Percentiles rank a stretch among this genome's conserved stretches.
Evolutionary conservation across 2,888 invertebrate species (phyloP).

Genomic region (Tipula unca): DNA sequence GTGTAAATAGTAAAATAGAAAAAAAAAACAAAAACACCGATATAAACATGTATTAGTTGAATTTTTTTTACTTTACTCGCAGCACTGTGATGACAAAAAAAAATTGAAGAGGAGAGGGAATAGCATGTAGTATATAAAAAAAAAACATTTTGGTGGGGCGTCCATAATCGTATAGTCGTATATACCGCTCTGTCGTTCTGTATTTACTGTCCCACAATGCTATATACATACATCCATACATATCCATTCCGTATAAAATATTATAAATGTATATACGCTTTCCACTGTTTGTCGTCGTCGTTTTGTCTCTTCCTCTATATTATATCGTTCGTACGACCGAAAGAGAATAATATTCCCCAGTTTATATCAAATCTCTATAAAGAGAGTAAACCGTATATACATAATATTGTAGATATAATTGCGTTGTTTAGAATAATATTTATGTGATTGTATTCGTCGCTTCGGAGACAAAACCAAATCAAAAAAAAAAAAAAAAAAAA

Average conservation of each 20-base stretch:
- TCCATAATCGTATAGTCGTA: slow-evolving; percentile 14
- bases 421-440: slow-evolving; percentile 14
- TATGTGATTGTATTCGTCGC: background rate
- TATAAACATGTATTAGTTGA: background rate
- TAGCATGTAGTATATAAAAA: background rate
- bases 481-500: background rate
- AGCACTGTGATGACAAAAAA: background rate
- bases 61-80: background rate
- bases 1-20: background rate
- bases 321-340: background rate
- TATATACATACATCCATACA: background rate
- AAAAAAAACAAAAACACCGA: background rate
- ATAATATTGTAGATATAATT: background rate
- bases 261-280: background rate
- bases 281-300: slow-evolving; percentile 9
- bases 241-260: background rate
- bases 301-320: background rate
- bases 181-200: too few relatives aligned
- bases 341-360: background rate
- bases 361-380: background rate
- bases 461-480: background rate
- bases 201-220: slow-evolving; percentile 8
- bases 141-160: background rate
- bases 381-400: background rate
- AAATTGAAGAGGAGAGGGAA: background rate